Conservation (phyloP, 2,113 vertebrate species). For the Peromyscus maniculatus region DNA sequence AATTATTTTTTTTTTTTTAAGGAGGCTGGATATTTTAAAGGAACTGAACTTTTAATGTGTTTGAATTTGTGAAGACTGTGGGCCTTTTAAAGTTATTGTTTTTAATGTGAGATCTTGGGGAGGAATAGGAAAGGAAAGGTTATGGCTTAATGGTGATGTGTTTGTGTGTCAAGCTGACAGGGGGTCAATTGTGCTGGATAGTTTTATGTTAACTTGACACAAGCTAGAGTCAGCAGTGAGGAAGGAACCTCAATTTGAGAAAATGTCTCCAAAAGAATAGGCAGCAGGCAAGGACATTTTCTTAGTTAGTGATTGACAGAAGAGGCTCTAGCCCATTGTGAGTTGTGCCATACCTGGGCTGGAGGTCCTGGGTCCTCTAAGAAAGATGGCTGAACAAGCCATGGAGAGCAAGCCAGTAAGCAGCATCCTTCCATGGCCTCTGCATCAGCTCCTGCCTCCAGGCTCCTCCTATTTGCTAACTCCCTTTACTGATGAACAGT, state of each 20-base stretch:
- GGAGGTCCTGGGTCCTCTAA: neutral
- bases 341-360: neutral
- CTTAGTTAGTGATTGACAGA: neutral
- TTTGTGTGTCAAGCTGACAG: neutral
- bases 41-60: neutral
- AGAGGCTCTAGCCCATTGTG: too few species aligned
- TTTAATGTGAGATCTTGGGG: neutral
- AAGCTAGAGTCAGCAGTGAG: neutral
- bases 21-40: neutral
- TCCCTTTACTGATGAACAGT: neutral
- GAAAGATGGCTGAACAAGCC: neutral
- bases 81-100: neutral
- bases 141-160: neutral
- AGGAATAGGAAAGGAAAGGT: neutral
- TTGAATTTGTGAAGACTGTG: neutral
- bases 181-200: neutral
- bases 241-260: neutral
- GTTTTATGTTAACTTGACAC: neutral
- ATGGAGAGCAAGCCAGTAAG: neutral
- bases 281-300: neutral
- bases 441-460: neutral
- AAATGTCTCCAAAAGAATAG: neutral
- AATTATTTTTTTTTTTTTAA: too few species aligned
- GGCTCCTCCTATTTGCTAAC: neutral
- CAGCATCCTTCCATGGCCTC: neutral